These are phyloP conservation scores for Piprites chloris DNA, from an alignment of 2,113 vertebrate genomes.

Conservation along the genomic window DNA sequence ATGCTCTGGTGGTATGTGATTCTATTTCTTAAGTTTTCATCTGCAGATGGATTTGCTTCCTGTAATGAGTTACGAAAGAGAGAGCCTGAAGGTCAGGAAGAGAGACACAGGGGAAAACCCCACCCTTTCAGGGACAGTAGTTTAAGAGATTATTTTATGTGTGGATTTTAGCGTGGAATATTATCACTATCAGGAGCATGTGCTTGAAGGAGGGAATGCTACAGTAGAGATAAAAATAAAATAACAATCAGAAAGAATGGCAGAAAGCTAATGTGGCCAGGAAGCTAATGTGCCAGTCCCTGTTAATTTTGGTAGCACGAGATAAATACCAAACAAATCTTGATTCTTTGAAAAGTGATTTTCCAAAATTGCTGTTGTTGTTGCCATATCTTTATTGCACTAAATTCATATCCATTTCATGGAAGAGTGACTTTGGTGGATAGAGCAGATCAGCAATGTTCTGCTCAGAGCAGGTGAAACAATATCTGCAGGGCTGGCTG, in stretches of 20 bases:
- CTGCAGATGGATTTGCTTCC: slow-evolving; percentile 12
- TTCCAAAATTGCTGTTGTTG: not conserved
- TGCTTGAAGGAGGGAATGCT: not conserved
- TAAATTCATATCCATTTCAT: not conserved
- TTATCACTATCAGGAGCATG: not conserved
- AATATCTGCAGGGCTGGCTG: not conserved
- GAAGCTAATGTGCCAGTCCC: not conserved
- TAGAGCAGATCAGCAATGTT: not conserved
- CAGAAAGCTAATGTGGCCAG: not conserved
- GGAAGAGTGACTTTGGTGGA: not conserved
- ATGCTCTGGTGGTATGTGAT: not conserved
- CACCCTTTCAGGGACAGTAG: not conserved
- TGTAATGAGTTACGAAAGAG: slow-evolving; percentile 13
- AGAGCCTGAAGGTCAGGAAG: slow-evolving; percentile 15
- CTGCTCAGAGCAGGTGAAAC: not conserved
- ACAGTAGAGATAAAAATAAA: not conserved
- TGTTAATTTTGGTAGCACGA: not conserved
- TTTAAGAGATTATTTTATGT: slow-evolving; percentile 3
- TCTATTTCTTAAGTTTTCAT: slow-evolving; percentile 30
- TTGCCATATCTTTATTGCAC: not conserved
- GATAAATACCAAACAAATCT: not conserved
- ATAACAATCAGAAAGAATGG: slow-evolving; percentile 24
- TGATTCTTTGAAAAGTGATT: not conserved
- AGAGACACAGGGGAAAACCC: not conserved
- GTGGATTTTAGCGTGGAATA: not conserved